Evolutionary conservation across 2,113 vertebrate genomes (phyloP).

Genomic region (Perca schrenkii): DNA sequence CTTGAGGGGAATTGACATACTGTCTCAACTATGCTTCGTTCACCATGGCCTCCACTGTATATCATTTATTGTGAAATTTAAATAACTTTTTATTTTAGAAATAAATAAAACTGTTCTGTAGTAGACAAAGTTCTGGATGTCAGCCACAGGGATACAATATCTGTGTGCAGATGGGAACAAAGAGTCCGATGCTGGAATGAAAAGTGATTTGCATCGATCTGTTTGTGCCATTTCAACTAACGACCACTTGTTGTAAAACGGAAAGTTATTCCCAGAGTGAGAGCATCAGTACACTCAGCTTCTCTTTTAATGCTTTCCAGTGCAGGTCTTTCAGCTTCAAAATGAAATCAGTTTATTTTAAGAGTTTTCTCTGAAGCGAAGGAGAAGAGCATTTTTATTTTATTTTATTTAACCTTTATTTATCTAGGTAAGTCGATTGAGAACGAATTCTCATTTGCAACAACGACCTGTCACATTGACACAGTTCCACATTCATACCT

Average conservation of each 20-base stretch:
- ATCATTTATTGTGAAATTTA: too few species aligned
- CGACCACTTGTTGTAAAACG: conserved; percentile 33
- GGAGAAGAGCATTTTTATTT: background rate
- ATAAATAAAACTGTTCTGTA: background rate
- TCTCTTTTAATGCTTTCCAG: conserved; percentile 21
- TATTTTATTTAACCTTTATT: too few species aligned
- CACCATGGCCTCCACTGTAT: too few species aligned
- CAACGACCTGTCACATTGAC: too few species aligned
- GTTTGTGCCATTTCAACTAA: conserved; percentile 45
- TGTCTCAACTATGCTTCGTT: too few species aligned
- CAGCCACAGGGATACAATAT: conserved; percentile 7
- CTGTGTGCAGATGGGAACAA: conserved; percentile 41
- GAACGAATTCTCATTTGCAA: too few species aligned
- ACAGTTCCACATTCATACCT: too few species aligned
- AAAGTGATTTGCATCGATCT: conserved; percentile 66
- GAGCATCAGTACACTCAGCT: conserved; percentile 26
- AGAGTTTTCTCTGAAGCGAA: background rate
- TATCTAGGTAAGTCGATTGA: too few species aligned
- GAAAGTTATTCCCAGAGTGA: conserved; percentile 47
- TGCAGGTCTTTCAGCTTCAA: conserved; percentile 1
- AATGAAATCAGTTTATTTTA: conserved; percentile 1
- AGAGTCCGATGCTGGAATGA: conserved; percentile 21
- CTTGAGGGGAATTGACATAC: too few species aligned
- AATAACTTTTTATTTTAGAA: too few species aligned
- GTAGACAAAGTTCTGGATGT: background rate